These are phyloP conservation scores for Bubo scandiacus DNA, from an alignment of 2,113 vertebrate species.

Conservation along the genomic window DNA sequence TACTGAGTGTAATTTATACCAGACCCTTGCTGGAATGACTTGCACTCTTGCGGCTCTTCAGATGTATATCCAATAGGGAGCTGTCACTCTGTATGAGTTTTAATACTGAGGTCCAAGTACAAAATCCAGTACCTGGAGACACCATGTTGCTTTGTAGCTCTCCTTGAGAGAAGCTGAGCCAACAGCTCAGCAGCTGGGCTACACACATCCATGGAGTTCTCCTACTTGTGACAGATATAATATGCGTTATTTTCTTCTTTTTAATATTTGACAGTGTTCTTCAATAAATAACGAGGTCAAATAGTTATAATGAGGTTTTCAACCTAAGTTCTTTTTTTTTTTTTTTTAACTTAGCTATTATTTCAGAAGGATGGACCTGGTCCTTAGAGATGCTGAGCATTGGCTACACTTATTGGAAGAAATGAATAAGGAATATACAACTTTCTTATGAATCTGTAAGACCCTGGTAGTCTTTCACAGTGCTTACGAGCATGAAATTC, in stretches of 20 bases:
- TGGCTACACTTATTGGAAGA: not conserved
- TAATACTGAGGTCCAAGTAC: constrained; percentile 1
- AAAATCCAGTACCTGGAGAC: constrained; percentile 30
- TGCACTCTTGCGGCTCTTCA: constrained; percentile 56
- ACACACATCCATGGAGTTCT: not conserved
- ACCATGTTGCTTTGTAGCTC: constrained; percentile 6
- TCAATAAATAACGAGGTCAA: constrained; percentile 32
- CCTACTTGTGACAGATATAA: constrained; percentile 20
- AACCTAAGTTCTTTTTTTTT: not conserved
- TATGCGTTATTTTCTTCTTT: not conserved
- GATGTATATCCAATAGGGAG: constrained; percentile 67
- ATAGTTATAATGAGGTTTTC: not conserved
- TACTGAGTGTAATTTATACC: constrained; percentile 67
- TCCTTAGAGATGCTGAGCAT: not conserved
- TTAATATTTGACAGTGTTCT: not conserved
- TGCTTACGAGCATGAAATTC: not conserved
- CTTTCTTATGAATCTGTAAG: not conserved
- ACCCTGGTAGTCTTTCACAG: not conserved
- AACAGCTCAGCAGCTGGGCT: constrained; percentile 26
- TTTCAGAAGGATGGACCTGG: not conserved
- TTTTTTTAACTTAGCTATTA: not conserved
- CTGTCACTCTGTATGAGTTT: not conserved
- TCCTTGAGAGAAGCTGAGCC: constrained; percentile 18
- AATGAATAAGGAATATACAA: not conserved
- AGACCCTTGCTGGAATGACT: constrained; percentile 64